Base-by-base conservation (phyloP, 2,113 vertebrate genomes). In the Coptodon rendalli region DNA sequence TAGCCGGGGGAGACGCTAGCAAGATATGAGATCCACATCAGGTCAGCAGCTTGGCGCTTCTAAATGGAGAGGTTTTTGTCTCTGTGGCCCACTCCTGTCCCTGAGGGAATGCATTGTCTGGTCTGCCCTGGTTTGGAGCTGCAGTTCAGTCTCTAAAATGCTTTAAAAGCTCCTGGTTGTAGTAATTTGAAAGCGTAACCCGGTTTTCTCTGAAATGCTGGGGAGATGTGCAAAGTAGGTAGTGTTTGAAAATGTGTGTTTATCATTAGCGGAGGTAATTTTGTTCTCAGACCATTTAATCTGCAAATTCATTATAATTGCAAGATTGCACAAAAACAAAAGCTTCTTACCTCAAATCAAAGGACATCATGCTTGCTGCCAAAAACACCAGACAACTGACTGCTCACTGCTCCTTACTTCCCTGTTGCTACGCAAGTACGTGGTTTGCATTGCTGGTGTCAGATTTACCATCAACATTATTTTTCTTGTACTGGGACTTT, bases 11-110 rank as follows among this genome's bases (percentile, higher is more conserved):
- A 85, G 53, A 81, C 5, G n/a, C 88, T 80, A 54, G 63, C 12
- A 10, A 86, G 89, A 90, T 89, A 82, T 89, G 88, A 94, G 91
- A 85, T 82, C 89, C 84, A 85, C 81, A 91, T 83, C 81, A 83
- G 93, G 91, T 91, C 89, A 88, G 84, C 80, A 38, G 86, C 78
- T 89, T 43, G 40, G 36, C 9, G 61, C 59, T 86, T 87, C 34
- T 61, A 85, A 89, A 87, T 82, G 53, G 31, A 92, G 88, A 83
- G 81, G 57, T 85, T 88, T 78, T 43, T 84, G 89, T 94, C 82
- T 93, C 80, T 6, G 85, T 56, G 52, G 81, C 34, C 61, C 45
- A 7, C 80, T 86, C 59, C 38, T 73, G 81, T 80, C 78, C 93
- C 89, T 4, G 31, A 80, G 91, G 94, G 85, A 89, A 87, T 22